Percentiles rank a stretch among this genome's conserved stretches.
Evolutionary conservation across 2,113 vertebrate species (phyloP).

Genomic region (Anthoscopus minutus): DNA sequence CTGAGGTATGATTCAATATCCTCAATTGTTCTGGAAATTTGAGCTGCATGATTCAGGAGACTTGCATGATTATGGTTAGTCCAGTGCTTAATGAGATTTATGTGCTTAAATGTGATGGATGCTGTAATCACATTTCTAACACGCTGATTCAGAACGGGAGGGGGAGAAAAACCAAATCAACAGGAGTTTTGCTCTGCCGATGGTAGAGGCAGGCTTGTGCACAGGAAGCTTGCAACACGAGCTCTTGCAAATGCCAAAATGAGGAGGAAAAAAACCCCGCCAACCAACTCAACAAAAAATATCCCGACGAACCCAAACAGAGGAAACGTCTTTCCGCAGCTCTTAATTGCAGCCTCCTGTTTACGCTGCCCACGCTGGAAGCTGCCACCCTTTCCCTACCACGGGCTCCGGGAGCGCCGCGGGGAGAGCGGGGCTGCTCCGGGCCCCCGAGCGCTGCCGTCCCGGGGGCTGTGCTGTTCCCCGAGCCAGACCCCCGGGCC

Average conservation of each 20-base stretch:
- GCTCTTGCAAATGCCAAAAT: neutral
- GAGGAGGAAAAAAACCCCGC: neutral
- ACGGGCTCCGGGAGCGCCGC: neutral
- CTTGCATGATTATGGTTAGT: neutral
- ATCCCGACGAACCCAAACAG: neutral
- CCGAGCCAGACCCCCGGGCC: no score
- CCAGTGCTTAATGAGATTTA: neutral
- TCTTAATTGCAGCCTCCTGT: neutral
- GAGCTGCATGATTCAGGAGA: neutral
- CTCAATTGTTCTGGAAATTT: neutral
- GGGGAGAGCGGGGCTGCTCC: neutral
- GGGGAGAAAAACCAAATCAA: neutral
- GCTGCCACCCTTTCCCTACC: neutral
- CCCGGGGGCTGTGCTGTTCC: no score
- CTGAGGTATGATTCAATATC: conserved; percentile 49
- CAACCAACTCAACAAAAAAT: neutral
- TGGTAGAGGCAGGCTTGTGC: neutral
- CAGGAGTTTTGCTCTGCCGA: neutral
- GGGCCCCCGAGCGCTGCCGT: neutral
- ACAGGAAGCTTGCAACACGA: neutral
- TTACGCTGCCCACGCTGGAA: neutral
- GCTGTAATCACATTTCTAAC: neutral
- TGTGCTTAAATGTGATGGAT: neutral
- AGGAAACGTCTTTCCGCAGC: neutral
- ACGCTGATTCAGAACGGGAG: neutral